phyloP scores from a whole-genome alignment of 2,113 vertebrate genomes.

The Crypturellus undulatus region DNA sequence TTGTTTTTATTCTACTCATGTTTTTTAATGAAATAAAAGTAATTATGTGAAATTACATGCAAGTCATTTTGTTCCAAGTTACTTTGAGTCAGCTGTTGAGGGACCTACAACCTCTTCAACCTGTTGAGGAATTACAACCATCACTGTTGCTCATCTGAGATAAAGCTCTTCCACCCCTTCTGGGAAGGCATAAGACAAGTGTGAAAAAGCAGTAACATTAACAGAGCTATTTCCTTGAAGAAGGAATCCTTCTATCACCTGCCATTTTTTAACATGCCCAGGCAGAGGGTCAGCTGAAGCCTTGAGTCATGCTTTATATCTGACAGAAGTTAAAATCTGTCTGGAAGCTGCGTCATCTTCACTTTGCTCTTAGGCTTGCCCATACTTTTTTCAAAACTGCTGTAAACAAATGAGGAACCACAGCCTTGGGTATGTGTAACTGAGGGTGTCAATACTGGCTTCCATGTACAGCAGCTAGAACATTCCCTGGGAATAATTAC shows the following conservation, averaged over 20 bases:
- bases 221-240: rapidly evolving
- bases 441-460: no score
- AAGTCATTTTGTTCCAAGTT: background rate
- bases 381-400: background rate
- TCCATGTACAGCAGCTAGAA: background rate
- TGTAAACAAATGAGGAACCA: background rate
- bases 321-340: background rate
- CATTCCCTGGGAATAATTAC: background rate
- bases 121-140: background rate
- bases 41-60: background rate
- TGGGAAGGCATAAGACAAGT: background rate
- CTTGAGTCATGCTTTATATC: background rate
- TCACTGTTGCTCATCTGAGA: background rate
- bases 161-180: background rate
- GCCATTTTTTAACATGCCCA: rapidly evolving
- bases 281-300: rapidly evolving
- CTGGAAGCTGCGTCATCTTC: background rate
- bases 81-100: background rate
- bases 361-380: background rate
- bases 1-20: background rate
- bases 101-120: no score
- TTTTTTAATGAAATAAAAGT: background rate
- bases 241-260: background rate
- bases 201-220: background rate
- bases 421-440: rapidly evolving